These are phyloP conservation scores for Argopecten irradians DNA, from an alignment of 1,140 invertebrate species.

Conservation along the genomic window DNA sequence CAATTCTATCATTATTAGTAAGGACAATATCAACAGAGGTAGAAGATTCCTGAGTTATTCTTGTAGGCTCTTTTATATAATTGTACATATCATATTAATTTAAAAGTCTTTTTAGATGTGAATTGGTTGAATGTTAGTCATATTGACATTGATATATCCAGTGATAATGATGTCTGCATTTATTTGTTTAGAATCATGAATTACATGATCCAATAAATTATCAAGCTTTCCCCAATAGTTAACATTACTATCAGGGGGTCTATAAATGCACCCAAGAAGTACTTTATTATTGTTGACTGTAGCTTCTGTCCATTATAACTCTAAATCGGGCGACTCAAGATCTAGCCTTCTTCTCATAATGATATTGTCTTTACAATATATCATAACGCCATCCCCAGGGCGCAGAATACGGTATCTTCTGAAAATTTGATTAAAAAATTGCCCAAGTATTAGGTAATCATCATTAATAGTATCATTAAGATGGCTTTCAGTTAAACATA, in stretches of 20 bases:
- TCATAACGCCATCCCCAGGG: not conserved
- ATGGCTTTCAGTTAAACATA: no score
- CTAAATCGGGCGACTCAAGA: not conserved
- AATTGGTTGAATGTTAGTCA: not conserved
- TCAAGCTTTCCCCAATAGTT: not conserved
- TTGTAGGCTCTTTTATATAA: no score
- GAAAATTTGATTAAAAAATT: not conserved
- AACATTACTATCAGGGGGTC: not conserved
- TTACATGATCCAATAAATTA: not conserved
- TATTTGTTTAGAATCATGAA: not conserved
- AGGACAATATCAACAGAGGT: no score
- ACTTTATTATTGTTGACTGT: not conserved
- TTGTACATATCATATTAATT: no score
- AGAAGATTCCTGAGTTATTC: no score
- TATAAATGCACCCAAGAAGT: not conserved
- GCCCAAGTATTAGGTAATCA: not conserved
- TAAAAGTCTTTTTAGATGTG: not conserved
- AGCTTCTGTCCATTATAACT: not conserved
- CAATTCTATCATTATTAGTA: no score
- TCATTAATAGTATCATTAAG: not conserved
- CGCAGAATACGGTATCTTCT: not conserved
- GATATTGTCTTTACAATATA: not conserved
- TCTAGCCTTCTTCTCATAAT: not conserved
- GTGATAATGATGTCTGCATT: not conserved
- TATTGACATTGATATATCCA: not conserved